phyloP scores from a whole-genome alignment of 2,888 invertebrate species.

The Steinernema carpocapsae region DNA sequence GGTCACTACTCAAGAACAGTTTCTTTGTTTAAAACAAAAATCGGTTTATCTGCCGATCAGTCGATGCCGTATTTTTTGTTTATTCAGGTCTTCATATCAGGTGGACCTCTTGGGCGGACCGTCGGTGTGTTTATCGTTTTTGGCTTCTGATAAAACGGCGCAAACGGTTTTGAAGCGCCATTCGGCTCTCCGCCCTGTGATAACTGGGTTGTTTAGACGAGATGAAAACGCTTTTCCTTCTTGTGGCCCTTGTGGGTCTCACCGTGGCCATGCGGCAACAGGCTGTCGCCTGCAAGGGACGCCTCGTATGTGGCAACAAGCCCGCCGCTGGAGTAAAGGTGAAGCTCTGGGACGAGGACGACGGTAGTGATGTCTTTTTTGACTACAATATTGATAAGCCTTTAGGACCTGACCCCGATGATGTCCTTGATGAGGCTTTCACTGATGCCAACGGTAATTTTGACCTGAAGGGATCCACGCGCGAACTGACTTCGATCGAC shows the following conservation, averaged over 20 bases:
- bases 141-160: neutral
- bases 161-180: neutral
- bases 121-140: slow-evolving; percentile 1
- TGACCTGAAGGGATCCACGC: slow-evolving; percentile 48
- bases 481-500: slow-evolving; percentile 49
- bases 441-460: slow-evolving; percentile 47
- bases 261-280: slow-evolving; percentile 50
- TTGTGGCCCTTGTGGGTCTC: slow-evolving; percentile 36
- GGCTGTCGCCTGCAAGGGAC: slow-evolving; percentile 48
- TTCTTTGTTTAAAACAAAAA: neutral
- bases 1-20: too few relatives aligned
- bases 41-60: neutral
- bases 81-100: neutral
- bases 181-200: neutral
- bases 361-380: slow-evolving; percentile 38
- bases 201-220: too few relatives aligned
- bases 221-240: slow-evolving; percentile 35
- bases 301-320: slow-evolving; percentile 45
- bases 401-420: slow-evolving; percentile 50
- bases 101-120: slow-evolving; percentile 3
- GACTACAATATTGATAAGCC: neutral
- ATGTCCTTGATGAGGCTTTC: slow-evolving; percentile 47
- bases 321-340: slow-evolving; percentile 51
- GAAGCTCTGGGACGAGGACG: slow-evolving; percentile 51
- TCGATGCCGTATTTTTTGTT: slow-evolving; percentile 19